Evolutionary conservation across 2,113 vertebrate genomes (phyloP).

Genomic region (Brachypodius melanocephalos): DNA sequence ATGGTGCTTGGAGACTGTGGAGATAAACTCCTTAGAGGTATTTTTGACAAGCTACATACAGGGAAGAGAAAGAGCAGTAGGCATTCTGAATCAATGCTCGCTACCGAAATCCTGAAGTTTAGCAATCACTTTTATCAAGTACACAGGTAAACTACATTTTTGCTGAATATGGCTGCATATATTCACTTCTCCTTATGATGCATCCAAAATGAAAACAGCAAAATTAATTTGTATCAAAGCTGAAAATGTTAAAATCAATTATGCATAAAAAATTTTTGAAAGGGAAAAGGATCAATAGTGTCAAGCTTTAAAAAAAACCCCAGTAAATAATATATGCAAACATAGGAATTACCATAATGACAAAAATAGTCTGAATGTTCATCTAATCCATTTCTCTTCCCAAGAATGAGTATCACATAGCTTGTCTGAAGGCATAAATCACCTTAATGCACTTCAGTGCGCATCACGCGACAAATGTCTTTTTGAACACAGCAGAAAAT

Average conservation of each 20-base stretch:
- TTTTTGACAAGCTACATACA: background rate
- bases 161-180: background rate
- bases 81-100: background rate
- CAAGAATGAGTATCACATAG: background rate
- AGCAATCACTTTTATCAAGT: background rate
- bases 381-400: background rate
- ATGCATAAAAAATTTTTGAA: background rate
- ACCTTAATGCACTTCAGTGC: background rate
- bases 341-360: slow-evolving; percentile 23
- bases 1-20: background rate
- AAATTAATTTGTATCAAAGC: slow-evolving; percentile 24
- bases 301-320: background rate
- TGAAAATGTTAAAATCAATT: background rate
- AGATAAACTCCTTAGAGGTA: background rate
- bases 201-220: background rate
- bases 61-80: background rate
- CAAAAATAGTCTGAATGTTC: background rate
- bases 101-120: background rate
- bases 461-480: background rate
- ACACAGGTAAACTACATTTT: background rate
- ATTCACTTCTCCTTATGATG: background rate
- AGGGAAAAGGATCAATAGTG: slow-evolving; percentile 15
- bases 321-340: slow-evolving; percentile 8
- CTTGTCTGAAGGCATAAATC: background rate
- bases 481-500: slow-evolving; percentile 3